phyloP scores from a whole-genome alignment of 1,140 invertebrate genomes.

The Habropoda laboriosa region DNA sequence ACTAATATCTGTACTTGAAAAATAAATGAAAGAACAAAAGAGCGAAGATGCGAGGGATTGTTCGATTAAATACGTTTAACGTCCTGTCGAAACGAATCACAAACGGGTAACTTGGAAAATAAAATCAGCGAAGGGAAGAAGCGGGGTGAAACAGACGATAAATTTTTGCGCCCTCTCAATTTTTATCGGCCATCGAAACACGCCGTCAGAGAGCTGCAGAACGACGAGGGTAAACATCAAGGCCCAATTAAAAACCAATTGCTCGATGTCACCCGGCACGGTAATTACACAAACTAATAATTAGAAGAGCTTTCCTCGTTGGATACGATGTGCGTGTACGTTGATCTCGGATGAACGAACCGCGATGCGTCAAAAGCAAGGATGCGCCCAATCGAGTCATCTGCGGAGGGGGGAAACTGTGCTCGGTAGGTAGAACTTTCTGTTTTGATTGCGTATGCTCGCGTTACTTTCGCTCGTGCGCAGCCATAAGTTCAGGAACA shows the following conservation, averaged over 20 bases:
- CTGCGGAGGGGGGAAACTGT: slow-evolving; percentile 30
- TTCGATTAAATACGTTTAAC: too few relatives aligned
- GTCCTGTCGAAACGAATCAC: too few relatives aligned
- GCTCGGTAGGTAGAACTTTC: slow-evolving; percentile 14
- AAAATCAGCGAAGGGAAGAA: too few relatives aligned
- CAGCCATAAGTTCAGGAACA: slow-evolving; percentile 34
- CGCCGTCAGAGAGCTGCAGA: neutral
- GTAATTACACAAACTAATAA: slow-evolving; percentile 30
- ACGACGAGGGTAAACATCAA: neutral
- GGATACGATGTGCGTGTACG: slow-evolving; percentile 2
- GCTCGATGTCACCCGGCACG: neutral
- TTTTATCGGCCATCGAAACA: neutral
- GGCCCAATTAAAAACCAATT: slow-evolving; percentile 8
- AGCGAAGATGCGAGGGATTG: too few relatives aligned
- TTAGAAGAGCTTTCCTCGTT: slow-evolving; percentile 14
- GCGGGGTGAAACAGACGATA: neutral
- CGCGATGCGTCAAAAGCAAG: slow-evolving; percentile 50
- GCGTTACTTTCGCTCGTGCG: neutral
- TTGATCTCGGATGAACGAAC: slow-evolving; percentile 24
- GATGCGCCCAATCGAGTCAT: slow-evolving; percentile 56
- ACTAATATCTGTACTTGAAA: too few relatives aligned
- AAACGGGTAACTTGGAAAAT: too few relatives aligned
- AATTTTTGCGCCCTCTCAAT: neutral
- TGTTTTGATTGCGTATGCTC: slow-evolving; percentile 11
- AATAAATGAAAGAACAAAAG: too few relatives aligned